phyloP scores from a whole-genome alignment of 2,888 invertebrate species.

The Cryptocephalus moraei region DNA sequence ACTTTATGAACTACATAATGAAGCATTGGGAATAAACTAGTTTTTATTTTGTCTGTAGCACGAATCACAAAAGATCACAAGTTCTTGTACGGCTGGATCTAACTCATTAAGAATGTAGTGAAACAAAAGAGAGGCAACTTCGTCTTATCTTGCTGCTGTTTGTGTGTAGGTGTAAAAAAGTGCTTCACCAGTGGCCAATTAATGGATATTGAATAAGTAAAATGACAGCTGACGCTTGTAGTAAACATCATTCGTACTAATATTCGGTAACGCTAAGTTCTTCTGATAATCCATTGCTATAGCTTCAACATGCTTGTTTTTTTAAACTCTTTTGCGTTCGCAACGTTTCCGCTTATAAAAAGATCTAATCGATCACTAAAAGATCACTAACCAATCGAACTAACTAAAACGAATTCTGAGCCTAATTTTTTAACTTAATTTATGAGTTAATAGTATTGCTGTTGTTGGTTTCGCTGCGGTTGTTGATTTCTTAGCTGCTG shows the following conservation, averaged over 20 bases:
- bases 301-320: too few relatives aligned
- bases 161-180: conserved; percentile 19
- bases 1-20: too few relatives aligned
- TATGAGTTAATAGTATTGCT: too few relatives aligned
- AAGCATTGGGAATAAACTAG: conserved; percentile 5
- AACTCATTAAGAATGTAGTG: conserved; percentile 13
- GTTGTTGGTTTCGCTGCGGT: too few relatives aligned
- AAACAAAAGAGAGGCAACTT: conserved; percentile 15
- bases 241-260: conserved; percentile 17
- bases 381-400: too few relatives aligned
- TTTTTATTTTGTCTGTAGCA: conserved; percentile 25
- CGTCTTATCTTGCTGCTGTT: conserved; percentile 16
- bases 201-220: conserved; percentile 19
- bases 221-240: conserved; percentile 16
- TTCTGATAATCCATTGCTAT: conserved; percentile 13
- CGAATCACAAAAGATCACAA: conserved; percentile 23
- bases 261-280: conserved; percentile 17
- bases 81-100: conserved; percentile 7
- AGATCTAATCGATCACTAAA: too few relatives aligned
- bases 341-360: too few relatives aligned
- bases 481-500: too few relatives aligned
- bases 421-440: too few relatives aligned
- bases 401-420: too few relatives aligned
- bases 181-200: conserved; percentile 10
- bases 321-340: too few relatives aligned